phyloP scores from a whole-genome alignment of 2,113 vertebrate genomes.

The Stegastes partitus region DNA sequence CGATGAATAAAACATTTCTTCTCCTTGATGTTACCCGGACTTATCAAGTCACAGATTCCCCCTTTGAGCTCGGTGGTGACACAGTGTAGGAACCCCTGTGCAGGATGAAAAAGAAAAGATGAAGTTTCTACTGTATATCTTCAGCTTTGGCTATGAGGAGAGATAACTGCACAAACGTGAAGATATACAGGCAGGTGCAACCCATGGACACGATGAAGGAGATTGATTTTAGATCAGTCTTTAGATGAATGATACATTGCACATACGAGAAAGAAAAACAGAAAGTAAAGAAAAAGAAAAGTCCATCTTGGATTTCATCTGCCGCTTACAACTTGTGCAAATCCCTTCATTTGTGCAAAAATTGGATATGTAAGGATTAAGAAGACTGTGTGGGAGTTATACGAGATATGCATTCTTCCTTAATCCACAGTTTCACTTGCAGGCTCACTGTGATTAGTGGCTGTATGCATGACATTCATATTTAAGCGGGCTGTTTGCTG shows the following conservation, averaged over 20 bases:
- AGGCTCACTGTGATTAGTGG: constrained; percentile 37
- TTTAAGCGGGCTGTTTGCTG: constrained; percentile 12
- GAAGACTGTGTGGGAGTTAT: constrained; percentile 17
- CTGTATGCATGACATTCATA: constrained; percentile 20
- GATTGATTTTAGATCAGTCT: constrained; percentile 52
- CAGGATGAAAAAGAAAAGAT: constrained; percentile 66
- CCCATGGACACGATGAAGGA: constrained; percentile 33
- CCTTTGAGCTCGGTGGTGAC: constrained; percentile 73
- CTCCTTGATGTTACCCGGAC: constrained; percentile 83
- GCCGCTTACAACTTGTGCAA: constrained; percentile 28
- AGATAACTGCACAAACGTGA: constrained; percentile 52
- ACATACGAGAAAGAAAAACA: constrained; percentile 24
- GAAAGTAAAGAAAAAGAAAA: constrained; percentile 12
- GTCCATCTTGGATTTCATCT: constrained; percentile 58
- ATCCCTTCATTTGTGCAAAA: constrained; percentile 46
- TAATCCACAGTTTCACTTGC: constrained; percentile 52
- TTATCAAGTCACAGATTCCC: constrained; percentile 83
- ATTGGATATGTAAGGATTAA: constrained; percentile 50
- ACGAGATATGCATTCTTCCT: constrained; percentile 33
- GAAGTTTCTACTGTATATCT: constrained; percentile 67
- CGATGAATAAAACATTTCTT: constrained; percentile 86
- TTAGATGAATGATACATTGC: constrained; percentile 56
- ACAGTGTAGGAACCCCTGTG: constrained; percentile 60
- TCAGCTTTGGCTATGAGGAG: constrained; percentile 46
- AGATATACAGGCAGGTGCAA: constrained; percentile 42